A percentile compares a stretch with the other conserved stretches of the same genome.
These are phyloP conservation scores for Nasalis larvatus DNA, from an alignment of 2,113 vertebrate genomes.

Conservation along the genomic window DNA sequence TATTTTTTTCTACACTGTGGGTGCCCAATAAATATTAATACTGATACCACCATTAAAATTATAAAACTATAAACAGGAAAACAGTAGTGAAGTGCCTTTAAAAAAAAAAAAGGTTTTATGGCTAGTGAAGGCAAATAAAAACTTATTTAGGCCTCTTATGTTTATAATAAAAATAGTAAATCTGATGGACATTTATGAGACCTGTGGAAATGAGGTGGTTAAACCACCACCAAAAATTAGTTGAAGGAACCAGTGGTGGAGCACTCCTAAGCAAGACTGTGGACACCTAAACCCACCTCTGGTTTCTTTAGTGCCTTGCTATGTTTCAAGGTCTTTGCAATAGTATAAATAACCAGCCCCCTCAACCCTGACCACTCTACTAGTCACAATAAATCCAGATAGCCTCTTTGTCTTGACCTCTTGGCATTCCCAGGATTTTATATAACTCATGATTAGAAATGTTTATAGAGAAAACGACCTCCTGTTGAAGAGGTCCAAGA, in stretches of 20 bases:
- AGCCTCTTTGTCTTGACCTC: neutral
- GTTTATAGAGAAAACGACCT: neutral
- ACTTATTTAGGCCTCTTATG: neutral
- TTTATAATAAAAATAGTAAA: conserved; percentile 28
- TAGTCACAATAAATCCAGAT: neutral
- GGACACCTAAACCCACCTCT: neutral
- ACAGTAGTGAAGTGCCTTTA: neutral
- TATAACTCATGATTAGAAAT: neutral
- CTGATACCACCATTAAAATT: neutral
- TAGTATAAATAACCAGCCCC: neutral
- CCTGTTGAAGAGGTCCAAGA: neutral
- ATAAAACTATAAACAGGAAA: conserved; percentile 33
- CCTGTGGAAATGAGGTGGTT: neutral
- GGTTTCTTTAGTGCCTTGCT: neutral
- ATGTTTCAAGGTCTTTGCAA: neutral
- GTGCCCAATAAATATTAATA: conserved; percentile 37
- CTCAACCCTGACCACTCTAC: neutral
- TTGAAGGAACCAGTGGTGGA: neutral
- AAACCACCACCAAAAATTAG: neutral
- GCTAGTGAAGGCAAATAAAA: neutral
- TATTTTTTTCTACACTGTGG: neutral
- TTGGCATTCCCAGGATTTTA: neutral
- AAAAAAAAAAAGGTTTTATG: neutral
- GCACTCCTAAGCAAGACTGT: neutral
- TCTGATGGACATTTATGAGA: neutral